A percentile compares a stretch with the other conserved stretches of the same genome.
Conservation (phyloP, 2,113 vertebrate genomes). For the Syngnathoides biaculeatus region DNA sequence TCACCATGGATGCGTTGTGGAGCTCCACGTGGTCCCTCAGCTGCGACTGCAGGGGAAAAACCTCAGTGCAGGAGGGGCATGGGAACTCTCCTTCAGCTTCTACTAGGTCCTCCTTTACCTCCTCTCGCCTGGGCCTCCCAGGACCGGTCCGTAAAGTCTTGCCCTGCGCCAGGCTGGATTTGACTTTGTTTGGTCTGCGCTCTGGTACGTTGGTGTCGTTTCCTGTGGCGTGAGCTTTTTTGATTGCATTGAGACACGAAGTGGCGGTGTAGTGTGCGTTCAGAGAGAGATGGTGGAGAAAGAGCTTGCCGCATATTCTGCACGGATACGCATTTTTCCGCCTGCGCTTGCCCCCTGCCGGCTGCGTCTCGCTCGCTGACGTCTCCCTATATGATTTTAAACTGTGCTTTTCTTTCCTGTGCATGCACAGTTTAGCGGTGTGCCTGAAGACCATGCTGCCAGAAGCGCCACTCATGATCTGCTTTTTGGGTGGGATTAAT, state of each 20-base stretch:
- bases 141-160: slow-evolving; percentile 6
- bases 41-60: slow-evolving; percentile 55
- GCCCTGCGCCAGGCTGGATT: background rate
- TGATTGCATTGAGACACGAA: background rate
- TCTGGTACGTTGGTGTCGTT: background rate
- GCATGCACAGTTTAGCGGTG: slow-evolving; percentile 57
- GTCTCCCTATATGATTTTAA: slow-evolving; percentile 27
- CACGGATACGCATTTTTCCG: slow-evolving; percentile 49
- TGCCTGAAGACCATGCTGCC: slow-evolving; percentile 67
- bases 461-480: slow-evolving; percentile 53
- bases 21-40: slow-evolving; percentile 62
- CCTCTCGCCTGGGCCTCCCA: slow-evolving; percentile 30
- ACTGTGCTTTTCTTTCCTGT: slow-evolving; percentile 68
- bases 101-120: slow-evolving; percentile 23
- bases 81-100: slow-evolving; percentile 59
- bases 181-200: slow-evolving; percentile 12
- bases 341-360: slow-evolving; percentile 18
- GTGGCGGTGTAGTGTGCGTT: slow-evolving; percentile 47
- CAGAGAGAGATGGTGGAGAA: slow-evolving; percentile 67
- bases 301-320: slow-evolving; percentile 63
- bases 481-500: background rate
- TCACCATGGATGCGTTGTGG: slow-evolving; percentile 49
- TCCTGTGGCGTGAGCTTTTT: background rate
- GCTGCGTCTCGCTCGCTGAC: slow-evolving; percentile 23
- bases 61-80: slow-evolving; percentile 68